Evolutionary conservation across 2,797 vertebrate species (phyloP).

Genomic region (Sarcophilus harrisii): DNA sequence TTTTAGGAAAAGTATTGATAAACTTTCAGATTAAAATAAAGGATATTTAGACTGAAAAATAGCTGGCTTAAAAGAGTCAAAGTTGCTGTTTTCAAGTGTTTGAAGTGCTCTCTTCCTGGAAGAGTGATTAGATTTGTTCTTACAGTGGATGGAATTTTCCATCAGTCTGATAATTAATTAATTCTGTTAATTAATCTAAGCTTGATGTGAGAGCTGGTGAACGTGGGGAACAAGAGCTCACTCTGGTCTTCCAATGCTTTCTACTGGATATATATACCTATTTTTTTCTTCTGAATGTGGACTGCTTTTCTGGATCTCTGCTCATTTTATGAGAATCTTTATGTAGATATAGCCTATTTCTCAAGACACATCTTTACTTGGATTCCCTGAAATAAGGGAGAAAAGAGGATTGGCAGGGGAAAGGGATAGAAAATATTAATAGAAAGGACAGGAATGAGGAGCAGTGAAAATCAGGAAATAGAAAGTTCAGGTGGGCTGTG

Average conservation of each 20-base stretch:
- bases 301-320: background rate
- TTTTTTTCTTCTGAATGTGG: background rate
- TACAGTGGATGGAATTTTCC: background rate
- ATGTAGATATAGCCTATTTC: background rate
- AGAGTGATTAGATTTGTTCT: background rate
- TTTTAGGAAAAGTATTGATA: background rate
- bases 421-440: background rate
- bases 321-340: background rate
- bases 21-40: background rate
- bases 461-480: background rate
- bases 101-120: background rate
- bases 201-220: background rate
- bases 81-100: background rate
- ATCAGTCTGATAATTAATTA: background rate
- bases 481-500: background rate
- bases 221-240: background rate
- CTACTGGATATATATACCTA: background rate
- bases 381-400: background rate
- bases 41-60: background rate
- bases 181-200: too few relatives aligned
- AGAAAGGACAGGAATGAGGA: background rate
- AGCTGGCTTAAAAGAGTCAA: background rate
- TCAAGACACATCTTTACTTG: background rate
- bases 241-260: background rate
- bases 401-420: background rate